A percentile compares a stretch with the other conserved stretches of the same genome.
These are phyloP conservation scores for Drosophila falleni DNA, from an alignment of 2,888 invertebrate species.

Conservation along the genomic window DNA sequence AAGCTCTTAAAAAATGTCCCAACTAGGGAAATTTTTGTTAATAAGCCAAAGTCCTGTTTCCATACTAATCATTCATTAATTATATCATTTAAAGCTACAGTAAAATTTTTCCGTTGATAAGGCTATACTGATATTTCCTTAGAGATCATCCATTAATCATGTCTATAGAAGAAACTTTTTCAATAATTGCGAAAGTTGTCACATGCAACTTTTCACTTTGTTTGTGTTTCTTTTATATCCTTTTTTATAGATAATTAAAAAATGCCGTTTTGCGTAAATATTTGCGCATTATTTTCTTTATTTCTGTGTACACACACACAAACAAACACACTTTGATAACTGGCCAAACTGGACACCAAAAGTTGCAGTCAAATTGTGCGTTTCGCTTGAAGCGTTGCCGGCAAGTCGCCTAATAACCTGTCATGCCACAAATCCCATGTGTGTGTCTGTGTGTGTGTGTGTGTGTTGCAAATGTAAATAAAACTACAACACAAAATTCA, in stretches of 20 bases:
- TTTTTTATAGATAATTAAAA: conserved; percentile 53
- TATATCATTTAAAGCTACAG: background rate
- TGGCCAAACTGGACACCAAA: conserved; percentile 69
- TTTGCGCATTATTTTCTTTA: conserved; percentile 55
- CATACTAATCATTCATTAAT: background rate
- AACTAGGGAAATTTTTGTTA: conserved; percentile 1
- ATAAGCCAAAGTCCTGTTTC: background rate
- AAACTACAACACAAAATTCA: conserved; percentile 71
- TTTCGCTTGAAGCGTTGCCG: conserved; percentile 67
- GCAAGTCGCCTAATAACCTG: conserved; percentile 83
- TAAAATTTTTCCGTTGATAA: conserved; percentile 10
- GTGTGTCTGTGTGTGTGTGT: conserved; percentile 16
- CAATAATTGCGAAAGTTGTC: conserved; percentile 60
- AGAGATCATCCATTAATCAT: conserved; percentile 35
- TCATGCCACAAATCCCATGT: conserved; percentile 79
- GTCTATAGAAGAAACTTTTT: conserved; percentile 41
- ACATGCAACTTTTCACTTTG: conserved; percentile 54
- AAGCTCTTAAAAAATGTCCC: background rate
- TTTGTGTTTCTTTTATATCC: conserved; percentile 28
- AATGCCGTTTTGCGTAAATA: conserved; percentile 53
- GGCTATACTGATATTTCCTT: conserved; percentile 17
- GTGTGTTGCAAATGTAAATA: conserved; percentile 67
- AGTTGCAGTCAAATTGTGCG: conserved; percentile 71
- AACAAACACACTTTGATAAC: conserved; percentile 38
- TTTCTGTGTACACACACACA: conserved; percentile 31